Base-by-base conservation (phyloP, 1,140 invertebrate species). In the Panagrolaimus sp. region DNA sequence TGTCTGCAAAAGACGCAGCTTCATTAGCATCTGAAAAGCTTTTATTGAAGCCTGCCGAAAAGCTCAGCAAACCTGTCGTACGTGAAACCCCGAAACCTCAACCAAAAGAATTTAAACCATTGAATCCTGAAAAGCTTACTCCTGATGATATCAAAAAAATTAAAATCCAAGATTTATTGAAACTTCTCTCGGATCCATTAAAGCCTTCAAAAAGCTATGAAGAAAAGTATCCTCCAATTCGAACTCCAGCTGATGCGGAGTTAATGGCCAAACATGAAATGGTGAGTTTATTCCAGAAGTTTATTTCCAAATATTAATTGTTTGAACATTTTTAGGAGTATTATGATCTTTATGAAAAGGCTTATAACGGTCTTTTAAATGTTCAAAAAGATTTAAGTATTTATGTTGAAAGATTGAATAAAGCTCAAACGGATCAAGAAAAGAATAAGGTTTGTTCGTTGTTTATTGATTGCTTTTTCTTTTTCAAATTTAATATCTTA, bases 161-260 rank as follows among this genome's bases (percentile, higher is more conserved):
- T 12, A 21, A 21, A 58, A 21, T 58, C 4, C 10, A n/a, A 10
- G 52, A 58, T 26, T 28, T 58, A 28, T 58, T 58, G 17, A 58
- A 58, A 24, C 10, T 58, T 1, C 12, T 58, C 14, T 58, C 52
- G 14, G 52, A 58, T 17, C 52, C 52, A 6, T 21, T 58, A 10
- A 58, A 58, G 17, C 52, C 52, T 14, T 58, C 52, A 58, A 58
- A 58, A 58, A 21, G 52, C 17, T 58, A 58, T 17, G 52, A 58
- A 58, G 52, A 58, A n/a, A 58, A 58, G 17, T 58, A 58, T 58
- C 52, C 52, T 5, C 21, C 28, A 14, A 21, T 58, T 24, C 52
- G 52, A 10, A 58, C 15, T 21, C 52, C 52, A 0, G 12, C 15
- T 21, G 52, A 58, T 26, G 52, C 52, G 2, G 28, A 58, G 5